These are phyloP conservation scores for Merops nubicus DNA, from an alignment of 2,113 vertebrate species.

Conservation along the genomic window DNA sequence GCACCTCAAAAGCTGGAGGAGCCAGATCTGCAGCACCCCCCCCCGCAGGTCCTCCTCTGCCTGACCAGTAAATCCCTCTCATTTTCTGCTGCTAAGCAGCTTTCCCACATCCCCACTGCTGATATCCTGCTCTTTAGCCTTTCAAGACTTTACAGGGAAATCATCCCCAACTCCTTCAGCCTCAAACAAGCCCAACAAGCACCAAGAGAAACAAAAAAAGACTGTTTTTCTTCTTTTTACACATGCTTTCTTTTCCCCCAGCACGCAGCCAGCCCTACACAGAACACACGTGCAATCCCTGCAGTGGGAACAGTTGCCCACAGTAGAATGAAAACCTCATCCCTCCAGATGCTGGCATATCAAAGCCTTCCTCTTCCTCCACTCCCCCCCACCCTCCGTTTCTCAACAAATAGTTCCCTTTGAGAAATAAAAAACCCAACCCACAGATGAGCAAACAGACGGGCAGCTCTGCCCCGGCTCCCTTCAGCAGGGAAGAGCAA, in stretches of 20 bases:
- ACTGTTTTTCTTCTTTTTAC: not conserved
- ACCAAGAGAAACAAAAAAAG: not conserved
- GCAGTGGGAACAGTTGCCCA: not conserved
- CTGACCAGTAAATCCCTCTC: accelerated
- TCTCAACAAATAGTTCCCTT: not conserved
- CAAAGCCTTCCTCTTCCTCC: constrained; percentile 35
- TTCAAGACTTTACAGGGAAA: not conserved
- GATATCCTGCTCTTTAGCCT: not conserved
- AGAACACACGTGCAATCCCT: not conserved
- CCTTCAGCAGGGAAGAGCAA: not conserved
- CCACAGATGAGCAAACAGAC: not conserved
- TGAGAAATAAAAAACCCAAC: not conserved
- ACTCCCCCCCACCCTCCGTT: not conserved
- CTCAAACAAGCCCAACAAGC: not conserved
- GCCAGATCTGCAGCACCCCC: not conserved
- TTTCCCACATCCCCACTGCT: not conserved
- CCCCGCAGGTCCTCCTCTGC: not conserved
- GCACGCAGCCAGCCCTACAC: not conserved
- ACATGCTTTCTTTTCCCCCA: not conserved
- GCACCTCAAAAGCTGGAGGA: not conserved
- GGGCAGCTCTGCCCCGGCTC: not conserved
- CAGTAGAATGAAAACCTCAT: not conserved
- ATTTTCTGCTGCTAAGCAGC: not conserved
- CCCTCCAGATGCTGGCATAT: not conserved
- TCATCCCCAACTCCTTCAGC: not conserved